Base-by-base conservation (phyloP, 2,113 vertebrate genomes). In the Ascaphus truei region DNA sequence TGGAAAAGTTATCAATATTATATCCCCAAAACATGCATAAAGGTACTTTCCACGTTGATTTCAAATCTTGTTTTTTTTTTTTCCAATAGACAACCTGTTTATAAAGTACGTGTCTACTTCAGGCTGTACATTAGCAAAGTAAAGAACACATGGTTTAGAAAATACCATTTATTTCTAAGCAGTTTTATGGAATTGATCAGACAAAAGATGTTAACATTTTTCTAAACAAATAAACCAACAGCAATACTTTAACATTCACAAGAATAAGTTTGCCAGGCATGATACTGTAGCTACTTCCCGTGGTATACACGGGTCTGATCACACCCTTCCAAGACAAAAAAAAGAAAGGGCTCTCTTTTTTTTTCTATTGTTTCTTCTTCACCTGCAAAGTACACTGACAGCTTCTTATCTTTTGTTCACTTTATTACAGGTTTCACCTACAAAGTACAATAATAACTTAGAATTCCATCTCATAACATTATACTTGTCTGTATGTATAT, bases 161-260 rank as follows among this genome's bases (percentile, higher is more conserved):
- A 98, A 98, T 98, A 96, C 94, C 93, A 93, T 98, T 98, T 98
- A 98, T 98, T 99, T 95, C 91, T 94, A 93, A 92, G 84, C 79
- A n/a, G 62, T 69, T 73, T 80, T 83, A 87, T 82, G 85, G 92
- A 92, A 90, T n/a, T 93, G 90, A 83, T 86, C 89, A 85, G 91
- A 95, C 91, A 92, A 86, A n/a, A 89, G 83, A 80, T 86, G 81
- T 86, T 84, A 82, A 77, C 81, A 78, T 79, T 76, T 81, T 89
- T 87, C 84, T 83, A 91, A 89, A 60, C 66, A 89, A 79, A 0
- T 3, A 75, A 81, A 89, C 86, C 69, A 85, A 87, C 84, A 88
- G 87, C 79, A 79, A 77, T 83, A 85, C 84, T 77, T 86, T 79
- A 81, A 71, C 62, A 64, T 80, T 76, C 79, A 92, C 87, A 85